These are phyloP conservation scores for Drosophila yakuba DNA, from an alignment of 1,140 invertebrate species.

Conservation along the genomic window DNA sequence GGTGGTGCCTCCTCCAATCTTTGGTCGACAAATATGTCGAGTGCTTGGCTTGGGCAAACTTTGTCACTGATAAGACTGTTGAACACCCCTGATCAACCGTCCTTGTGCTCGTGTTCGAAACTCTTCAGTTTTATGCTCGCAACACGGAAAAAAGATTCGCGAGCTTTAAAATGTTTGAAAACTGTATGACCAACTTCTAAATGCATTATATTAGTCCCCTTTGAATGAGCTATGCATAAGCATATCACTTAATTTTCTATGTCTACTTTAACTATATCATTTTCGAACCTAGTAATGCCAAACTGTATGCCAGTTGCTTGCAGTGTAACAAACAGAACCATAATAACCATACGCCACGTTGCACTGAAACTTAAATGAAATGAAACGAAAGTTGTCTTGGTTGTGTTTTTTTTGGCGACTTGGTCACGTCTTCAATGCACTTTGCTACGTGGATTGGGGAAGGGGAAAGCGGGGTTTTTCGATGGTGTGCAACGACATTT, in stretches of 20 bases:
- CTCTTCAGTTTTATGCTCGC: constrained; percentile 48
- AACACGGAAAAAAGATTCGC: neutral
- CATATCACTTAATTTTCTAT: too few species aligned
- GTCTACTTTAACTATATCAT: too few species aligned
- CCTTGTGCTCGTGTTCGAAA: constrained; percentile 26
- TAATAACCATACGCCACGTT: constrained; percentile 71
- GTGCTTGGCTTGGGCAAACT: constrained; percentile 70
- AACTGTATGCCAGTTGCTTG: neutral
- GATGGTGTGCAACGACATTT: constrained; percentile 55
- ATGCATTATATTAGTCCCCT: too few species aligned
- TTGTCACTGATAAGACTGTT: constrained; percentile 70
- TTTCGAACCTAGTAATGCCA: too few species aligned
- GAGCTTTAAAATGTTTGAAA: too few species aligned
- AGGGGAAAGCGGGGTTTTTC: neutral
- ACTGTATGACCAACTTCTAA: too few species aligned
- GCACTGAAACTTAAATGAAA: constrained; percentile 41
- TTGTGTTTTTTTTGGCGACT: constrained; percentile 45
- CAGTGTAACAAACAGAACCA: constrained; percentile 11
- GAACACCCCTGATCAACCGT: constrained; percentile 19
- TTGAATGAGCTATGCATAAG: too few species aligned
- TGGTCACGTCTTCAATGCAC: constrained; percentile 75
- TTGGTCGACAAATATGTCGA: constrained; percentile 51
- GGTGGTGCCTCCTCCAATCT: constrained; percentile 29
- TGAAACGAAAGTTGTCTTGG: constrained; percentile 48
- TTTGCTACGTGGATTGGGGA: constrained; percentile 25